Evolutionary conservation across 2,797 vertebrate species (phyloP), one percentile per base, ranked within the genome.

Genomic region (Xenopus petersii): DNA sequence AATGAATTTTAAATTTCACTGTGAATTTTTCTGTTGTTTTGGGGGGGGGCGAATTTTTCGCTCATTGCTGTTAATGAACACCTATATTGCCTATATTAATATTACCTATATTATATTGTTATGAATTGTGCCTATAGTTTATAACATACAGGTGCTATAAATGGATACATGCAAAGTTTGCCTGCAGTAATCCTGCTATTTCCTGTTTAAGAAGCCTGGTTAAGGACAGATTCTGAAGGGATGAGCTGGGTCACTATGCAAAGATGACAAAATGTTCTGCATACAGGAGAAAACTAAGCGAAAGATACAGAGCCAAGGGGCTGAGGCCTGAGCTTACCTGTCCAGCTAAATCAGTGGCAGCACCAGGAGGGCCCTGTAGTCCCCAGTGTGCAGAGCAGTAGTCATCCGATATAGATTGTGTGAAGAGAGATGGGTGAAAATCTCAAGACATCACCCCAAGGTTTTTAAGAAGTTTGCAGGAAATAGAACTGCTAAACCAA

Each of bases 191-290:
- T 51, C 15, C 49, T 56, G 54, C 16, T 56, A 12, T 56, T 8
- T 55, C 54, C 54, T 55, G 16, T 55, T 56, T 56, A 17, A 3
- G 12, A 7, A 56, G n/a, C 7, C 49, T 16, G 7, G 15, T 5
- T 8, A 17, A 7, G 48, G 62, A 66, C 67, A 70, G 24, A 42
- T 55, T 62, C 47, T 69, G 17, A 36, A 68, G 49, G 30, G 26
- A 66, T 55, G 12, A 65, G 71, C 76, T 64, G 76, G 76, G 66
- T 79, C 76, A 79, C 66, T 74, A 64, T 63, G 30, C 77, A 74
- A 70, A 74, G 71, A 66, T 74, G 67, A 74, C 71, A 74, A 74
- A 26, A 36, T 70, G 30, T 74, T 55, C 54, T 48, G 13, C 49
- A 24, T 74, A 36, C 64, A 36, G 17, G 51, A 26, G 8, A 47